These are phyloP conservation scores for Acipenser ruthenus DNA, from an alignment of 2,797 vertebrate genomes.

Conservation along the genomic window DNA sequence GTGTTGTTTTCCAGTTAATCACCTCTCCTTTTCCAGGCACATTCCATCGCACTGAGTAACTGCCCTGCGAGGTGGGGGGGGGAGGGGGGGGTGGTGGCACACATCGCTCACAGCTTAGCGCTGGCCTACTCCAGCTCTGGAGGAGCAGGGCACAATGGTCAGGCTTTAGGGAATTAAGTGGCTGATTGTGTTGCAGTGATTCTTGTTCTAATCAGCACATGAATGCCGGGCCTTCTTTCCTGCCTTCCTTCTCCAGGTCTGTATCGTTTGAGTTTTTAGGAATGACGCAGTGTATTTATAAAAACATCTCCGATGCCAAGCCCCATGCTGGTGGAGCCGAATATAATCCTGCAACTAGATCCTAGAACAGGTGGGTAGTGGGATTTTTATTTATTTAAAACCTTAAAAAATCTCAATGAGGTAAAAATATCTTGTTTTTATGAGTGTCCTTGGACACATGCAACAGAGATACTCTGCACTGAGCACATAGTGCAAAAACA, in stretches of 20 bases:
- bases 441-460: too few species aligned
- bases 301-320: constrained; percentile 8
- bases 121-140: constrained; percentile 40
- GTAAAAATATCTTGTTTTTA: too few species aligned
- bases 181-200: neutral
- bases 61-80: constrained; percentile 42
- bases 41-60: constrained; percentile 57
- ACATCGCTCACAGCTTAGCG: constrained; percentile 52
- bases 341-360: too few species aligned
- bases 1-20: constrained; percentile 17
- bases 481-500: too few species aligned
- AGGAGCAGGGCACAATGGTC: constrained; percentile 49
- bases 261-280: constrained; percentile 36
- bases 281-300: constrained; percentile 49
- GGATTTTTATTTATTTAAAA: neutral
- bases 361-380: neutral
- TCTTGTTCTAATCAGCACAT: neutral
- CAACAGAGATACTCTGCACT: too few species aligned
- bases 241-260: constrained; percentile 49
- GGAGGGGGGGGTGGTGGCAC: constrained; percentile 46
- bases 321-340: too few species aligned
- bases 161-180: constrained; percentile 33
- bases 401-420: too few species aligned
- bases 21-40: constrained; percentile 46
- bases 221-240: constrained; percentile 46